phyloP scores from a whole-genome alignment of 1,140 invertebrate species.

The Drosophila virilis region DNA sequence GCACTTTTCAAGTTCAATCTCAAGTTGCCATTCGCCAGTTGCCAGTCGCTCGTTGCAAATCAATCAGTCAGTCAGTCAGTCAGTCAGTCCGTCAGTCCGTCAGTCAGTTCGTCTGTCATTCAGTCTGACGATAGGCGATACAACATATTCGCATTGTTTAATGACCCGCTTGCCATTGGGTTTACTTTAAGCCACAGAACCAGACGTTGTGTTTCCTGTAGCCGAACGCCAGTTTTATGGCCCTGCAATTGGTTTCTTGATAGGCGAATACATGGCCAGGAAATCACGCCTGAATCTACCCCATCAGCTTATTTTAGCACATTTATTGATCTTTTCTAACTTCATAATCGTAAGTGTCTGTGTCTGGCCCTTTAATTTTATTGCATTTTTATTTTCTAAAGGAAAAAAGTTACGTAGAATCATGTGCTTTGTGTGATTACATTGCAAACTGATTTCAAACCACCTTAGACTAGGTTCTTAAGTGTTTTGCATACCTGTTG shows the following conservation, averaged over 20 bases:
- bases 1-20: conserved; percentile 81
- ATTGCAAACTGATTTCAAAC: no score
- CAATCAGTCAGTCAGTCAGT: conserved; percentile 28
- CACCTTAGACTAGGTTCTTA: no score
- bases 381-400: neutral
- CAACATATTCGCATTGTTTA: conserved; percentile 44
- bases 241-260: conserved; percentile 45
- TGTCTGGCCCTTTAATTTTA: neutral
- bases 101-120: conserved; percentile 28
- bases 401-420: neutral
- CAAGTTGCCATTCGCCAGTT: conserved; percentile 38
- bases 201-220: conserved; percentile 62
- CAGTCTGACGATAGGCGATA: conserved; percentile 10
- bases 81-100: conserved; percentile 29
- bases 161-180: conserved; percentile 53
- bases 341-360: neutral
- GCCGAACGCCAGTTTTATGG: conserved; percentile 49
- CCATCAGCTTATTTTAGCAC: neutral
- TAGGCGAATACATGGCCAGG: conserved; percentile 21
- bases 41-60: conserved; percentile 52
- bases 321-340: neutral
- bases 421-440: neutral
- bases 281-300: conserved; percentile 24
- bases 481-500: no score
- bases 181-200: conserved; percentile 15